Base-by-base conservation (phyloP, 2,113 vertebrate species). In the Micromys minutus region DNA sequence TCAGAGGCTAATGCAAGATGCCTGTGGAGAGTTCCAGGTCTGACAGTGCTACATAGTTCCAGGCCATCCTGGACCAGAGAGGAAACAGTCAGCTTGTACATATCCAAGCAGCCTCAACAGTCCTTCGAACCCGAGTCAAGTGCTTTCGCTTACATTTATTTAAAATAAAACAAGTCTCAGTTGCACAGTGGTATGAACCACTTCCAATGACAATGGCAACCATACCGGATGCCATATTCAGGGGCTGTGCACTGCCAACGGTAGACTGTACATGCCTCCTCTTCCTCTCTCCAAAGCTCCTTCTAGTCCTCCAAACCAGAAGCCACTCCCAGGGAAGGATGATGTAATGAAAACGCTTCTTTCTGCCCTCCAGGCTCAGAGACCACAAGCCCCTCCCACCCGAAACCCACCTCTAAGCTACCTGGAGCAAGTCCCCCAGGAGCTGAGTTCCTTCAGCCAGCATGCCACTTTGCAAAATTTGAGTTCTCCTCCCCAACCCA, bases 111-210 rank as follows among this genome's bases (percentile, higher is more conserved):
- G 1, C 69, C 90, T 6, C 45, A 72, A 80, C 52, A 87, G 16
- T 71, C 34, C 26, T 63, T 85, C 26, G 55, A 84, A 89, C 45
- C 10, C 24, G 50, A 79, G 22, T 72, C 21, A 8, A 80, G 42
- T 61, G 11, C 67, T 95, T 87, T 72, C 5, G 87, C 57, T 50
- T 75, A 10, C 45, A 91, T n/a, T 52, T 79, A 79, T 63, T 89
- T 45, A 61, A 80, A 88, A 50, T 31, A 65, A 72, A 34, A 19
- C 5, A 31, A 80, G 79, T 86, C 69, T 77, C 39, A 3, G 12
- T 45, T 72, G 91, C 84, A 61, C 59, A 16, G 5, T 19, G 3
- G 59, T 24, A 57, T 5, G 3, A 59, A 22, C 10, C 21, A 13
- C 22, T 47, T 61, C 26, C 12, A 17, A 36, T 3, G 45, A 50